Conservation (phyloP, 1,140 invertebrate species). For the Saccostrea cuccullata region DNA sequence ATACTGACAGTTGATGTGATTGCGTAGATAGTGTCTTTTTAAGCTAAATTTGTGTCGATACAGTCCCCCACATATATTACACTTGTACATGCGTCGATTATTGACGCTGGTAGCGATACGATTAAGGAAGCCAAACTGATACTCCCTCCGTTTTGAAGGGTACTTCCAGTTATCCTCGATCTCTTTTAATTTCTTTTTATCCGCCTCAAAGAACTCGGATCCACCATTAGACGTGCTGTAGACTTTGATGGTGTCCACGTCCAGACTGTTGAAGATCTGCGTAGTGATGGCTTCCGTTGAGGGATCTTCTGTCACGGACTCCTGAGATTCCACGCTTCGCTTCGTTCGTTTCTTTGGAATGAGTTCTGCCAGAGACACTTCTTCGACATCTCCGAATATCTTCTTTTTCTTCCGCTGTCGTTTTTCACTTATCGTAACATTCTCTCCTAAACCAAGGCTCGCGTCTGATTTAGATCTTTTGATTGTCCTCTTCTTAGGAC, state of each 20-base stretch:
- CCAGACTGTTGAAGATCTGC: slow-evolving; percentile 10
- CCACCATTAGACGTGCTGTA: neutral
- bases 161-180: slow-evolving; percentile 61
- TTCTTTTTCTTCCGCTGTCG: slow-evolving; percentile 57
- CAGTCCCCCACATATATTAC: slow-evolving; percentile 80
- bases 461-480: slow-evolving; percentile 40
- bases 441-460: slow-evolving; percentile 37
- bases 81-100: slow-evolving; percentile 78
- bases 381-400: slow-evolving; percentile 47
- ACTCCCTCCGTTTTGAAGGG: slow-evolving; percentile 59
- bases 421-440: slow-evolving; percentile 38
- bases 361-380: slow-evolving; percentile 49
- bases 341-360: slow-evolving; percentile 49
- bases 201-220: slow-evolving; percentile 7
- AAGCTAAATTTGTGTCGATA: slow-evolving; percentile 82
- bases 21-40: slow-evolving; percentile 81
- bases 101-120: slow-evolving; percentile 61
- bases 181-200: slow-evolving; percentile 28
- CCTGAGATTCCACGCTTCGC: neutral
- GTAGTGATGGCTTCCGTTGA: neutral
- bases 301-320: neutral
- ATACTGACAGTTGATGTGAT: slow-evolving; percentile 81
- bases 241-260: slow-evolving; percentile 11
- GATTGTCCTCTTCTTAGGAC: slow-evolving; percentile 15
- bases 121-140: slow-evolving; percentile 65